These are phyloP conservation scores for Lasioglossum villosulum DNA, from an alignment of 2,888 invertebrate species.

Conservation along the genomic window DNA sequence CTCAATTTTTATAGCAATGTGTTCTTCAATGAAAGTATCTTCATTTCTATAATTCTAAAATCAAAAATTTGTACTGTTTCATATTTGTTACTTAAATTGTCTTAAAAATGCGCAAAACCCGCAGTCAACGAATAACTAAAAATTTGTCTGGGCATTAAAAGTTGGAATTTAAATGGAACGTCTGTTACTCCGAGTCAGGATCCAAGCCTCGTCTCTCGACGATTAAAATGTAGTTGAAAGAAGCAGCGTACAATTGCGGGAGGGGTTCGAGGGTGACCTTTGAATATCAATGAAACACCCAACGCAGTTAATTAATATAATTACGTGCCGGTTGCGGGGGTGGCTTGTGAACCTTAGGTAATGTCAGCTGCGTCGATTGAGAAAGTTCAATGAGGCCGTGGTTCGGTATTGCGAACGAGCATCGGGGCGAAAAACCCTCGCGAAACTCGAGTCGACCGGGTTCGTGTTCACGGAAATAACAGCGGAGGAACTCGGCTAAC, in stretches of 20 bases:
- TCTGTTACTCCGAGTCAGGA: too few species aligned
- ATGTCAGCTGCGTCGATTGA: neutral
- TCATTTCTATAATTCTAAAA: neutral
- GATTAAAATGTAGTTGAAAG: neutral
- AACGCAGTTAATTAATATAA: slow-evolving; percentile 5
- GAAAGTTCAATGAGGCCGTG: neutral
- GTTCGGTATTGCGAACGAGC: neutral
- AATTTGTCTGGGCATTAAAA: too few species aligned
- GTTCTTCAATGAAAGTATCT: neutral
- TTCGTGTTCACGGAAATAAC: neutral
- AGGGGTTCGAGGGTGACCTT: neutral
- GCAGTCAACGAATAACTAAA: too few species aligned
- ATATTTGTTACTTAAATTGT: too few species aligned
- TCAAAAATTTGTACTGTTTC: neutral
- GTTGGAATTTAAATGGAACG: too few species aligned
- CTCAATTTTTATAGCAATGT: neutral
- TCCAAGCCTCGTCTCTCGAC: neutral
- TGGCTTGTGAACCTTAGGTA: neutral
- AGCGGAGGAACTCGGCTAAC: slow-evolving; percentile 1
- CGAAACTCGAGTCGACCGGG: neutral
- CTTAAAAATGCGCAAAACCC: too few species aligned
- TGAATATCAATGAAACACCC: neutral
- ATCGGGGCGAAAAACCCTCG: neutral
- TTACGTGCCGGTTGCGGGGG: neutral
- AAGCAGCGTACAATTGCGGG: neutral